phyloP scores from a whole-genome alignment of 2,113 vertebrate species.

The Atherinomorus stipes region DNA sequence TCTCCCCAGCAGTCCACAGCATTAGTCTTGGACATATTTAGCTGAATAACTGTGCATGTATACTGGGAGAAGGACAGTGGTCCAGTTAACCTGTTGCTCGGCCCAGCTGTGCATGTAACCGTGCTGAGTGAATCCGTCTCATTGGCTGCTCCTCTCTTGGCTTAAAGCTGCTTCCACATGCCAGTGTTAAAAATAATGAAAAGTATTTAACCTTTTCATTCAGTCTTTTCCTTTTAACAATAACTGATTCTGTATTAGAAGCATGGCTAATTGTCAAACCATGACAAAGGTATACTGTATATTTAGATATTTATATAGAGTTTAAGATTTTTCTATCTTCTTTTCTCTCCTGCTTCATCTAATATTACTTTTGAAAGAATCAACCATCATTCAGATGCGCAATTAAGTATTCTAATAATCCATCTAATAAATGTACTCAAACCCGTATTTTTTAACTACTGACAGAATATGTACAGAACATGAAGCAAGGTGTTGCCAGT shows the following conservation, averaged over 20 bases:
- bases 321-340: conserved; percentile 75
- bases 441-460: conserved; percentile 76
- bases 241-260: conserved; percentile 64
- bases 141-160: conserved; percentile 45
- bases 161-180: conserved; percentile 46
- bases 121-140: conserved; percentile 54
- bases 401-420: conserved; percentile 72
- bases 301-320: conserved; percentile 85
- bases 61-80: no score
- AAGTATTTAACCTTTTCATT: conserved; percentile 62
- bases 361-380: conserved; percentile 59
- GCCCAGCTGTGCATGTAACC: no score
- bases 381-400: conserved; percentile 69
- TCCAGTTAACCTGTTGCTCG: no score
- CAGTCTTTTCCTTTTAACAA: conserved; percentile 44
- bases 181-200: conserved; percentile 68
- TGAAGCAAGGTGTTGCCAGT: conserved; percentile 22
- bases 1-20: no score
- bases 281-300: conserved; percentile 75
- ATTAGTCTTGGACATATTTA: no score
- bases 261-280: conserved; percentile 68
- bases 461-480: conserved; percentile 70
- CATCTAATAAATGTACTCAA: conserved; percentile 76
- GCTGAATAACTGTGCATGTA: no score
- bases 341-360: conserved; percentile 54